A percentile compares a stretch with the other conserved stretches of the same genome.
phyloP scores from a whole-genome alignment of 2,797 vertebrate species.

The Argya squamiceps region DNA sequence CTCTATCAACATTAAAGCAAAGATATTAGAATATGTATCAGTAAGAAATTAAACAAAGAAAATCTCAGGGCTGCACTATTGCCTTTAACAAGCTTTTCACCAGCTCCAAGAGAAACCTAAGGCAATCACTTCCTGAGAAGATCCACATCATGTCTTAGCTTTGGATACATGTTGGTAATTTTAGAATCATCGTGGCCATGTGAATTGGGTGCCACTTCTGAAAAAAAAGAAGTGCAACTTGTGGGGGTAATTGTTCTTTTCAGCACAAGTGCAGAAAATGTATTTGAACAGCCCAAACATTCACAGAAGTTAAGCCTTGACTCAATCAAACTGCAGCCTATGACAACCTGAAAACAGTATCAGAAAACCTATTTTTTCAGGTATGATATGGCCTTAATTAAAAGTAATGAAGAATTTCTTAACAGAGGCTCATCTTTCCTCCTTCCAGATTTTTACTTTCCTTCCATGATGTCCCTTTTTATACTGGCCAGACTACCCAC shows the following conservation, averaged over 20 bases:
- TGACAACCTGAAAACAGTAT: not conserved
- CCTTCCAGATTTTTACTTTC: not conserved
- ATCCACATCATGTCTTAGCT: not conserved
- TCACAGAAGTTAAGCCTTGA: not conserved
- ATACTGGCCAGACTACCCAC: not conserved
- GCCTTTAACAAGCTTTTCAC: slow-evolving; percentile 16
- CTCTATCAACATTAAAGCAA: not conserved
- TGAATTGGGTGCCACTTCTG: not conserved
- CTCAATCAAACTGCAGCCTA: not conserved
- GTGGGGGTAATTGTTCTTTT: not conserved
- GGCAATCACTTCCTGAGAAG: not conserved
- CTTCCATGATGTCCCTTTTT: not conserved
- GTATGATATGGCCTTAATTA: not conserved
- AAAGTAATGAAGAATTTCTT: not conserved
- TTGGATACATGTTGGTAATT: slow-evolving; percentile 30
- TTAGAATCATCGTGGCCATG: not conserved
- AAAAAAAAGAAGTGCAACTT: not conserved
- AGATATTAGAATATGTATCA: not conserved
- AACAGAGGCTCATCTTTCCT: not conserved
- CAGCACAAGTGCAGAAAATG: not conserved
- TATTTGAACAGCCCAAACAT: not conserved
- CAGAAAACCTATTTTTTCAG: not conserved
- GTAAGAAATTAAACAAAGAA: slow-evolving; percentile 14
- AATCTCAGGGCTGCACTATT: not conserved
- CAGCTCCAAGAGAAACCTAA: not conserved